These are phyloP conservation scores for Aphaenogaster floridana DNA, from an alignment of 1,140 invertebrate genomes.

Conservation along the genomic window DNA sequence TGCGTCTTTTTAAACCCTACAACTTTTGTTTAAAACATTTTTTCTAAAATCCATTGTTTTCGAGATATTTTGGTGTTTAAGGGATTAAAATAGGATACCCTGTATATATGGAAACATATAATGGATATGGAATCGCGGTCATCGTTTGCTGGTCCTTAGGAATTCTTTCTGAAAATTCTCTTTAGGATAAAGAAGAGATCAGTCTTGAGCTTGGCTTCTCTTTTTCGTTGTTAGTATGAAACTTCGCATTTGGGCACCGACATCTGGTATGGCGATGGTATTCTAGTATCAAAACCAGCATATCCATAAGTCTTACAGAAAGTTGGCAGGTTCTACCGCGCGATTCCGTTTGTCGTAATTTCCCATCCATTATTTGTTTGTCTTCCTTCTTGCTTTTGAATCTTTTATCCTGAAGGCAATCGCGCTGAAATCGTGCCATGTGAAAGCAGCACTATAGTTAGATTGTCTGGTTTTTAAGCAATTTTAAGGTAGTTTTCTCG, in stretches of 20 bases:
- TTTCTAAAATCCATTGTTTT: no score
- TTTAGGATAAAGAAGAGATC: slow-evolving; percentile 12
- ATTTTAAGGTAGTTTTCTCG: slow-evolving; percentile 23
- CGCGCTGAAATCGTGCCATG: slow-evolving; percentile 36
- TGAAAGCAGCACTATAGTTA: neutral
- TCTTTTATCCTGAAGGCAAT: slow-evolving; percentile 52
- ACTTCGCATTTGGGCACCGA: slow-evolving; percentile 6
- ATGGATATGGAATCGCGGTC: slow-evolving; percentile 2
- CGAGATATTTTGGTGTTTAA: no score
- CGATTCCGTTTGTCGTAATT: slow-evolving; percentile 46
- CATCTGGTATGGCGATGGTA: slow-evolving; percentile 29
- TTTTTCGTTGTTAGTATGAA: slow-evolving; percentile 32
- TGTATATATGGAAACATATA: neutral
- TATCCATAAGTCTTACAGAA: slow-evolving; percentile 30
- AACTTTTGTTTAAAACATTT: no score
- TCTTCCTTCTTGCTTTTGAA: slow-evolving; percentile 20
- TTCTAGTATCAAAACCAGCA: slow-evolving; percentile 29
- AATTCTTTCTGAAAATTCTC: slow-evolving; percentile 17
- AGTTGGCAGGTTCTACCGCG: slow-evolving; percentile 40
- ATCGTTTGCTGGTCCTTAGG: neutral
- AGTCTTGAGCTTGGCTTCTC: neutral
- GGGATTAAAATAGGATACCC: no score
- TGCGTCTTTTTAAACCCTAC: no score
- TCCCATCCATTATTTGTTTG: slow-evolving; percentile 41
- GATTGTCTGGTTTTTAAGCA: slow-evolving; percentile 7